These are phyloP conservation scores for Dicyrtoma fusca DNA, from an alignment of 2,888 invertebrate genomes.

Conservation along the genomic window DNA sequence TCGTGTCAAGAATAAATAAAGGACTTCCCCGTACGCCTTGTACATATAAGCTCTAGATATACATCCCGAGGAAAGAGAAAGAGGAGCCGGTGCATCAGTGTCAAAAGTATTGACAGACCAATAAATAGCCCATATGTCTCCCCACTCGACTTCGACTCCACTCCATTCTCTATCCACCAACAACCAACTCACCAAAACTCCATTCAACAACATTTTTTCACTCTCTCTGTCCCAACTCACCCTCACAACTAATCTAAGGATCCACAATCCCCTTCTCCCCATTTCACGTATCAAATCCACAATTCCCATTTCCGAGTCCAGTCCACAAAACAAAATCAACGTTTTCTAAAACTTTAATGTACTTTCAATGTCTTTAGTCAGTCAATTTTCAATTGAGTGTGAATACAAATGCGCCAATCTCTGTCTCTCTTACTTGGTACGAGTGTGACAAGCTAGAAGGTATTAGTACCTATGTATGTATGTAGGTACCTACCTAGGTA, in stretches of 20 bases:
- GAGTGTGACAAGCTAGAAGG: too few species aligned
- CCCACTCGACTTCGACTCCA: background rate
- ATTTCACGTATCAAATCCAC: background rate
- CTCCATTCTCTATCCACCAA: conserved; percentile 3
- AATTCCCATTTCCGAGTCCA: background rate
- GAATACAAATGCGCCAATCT: too few species aligned
- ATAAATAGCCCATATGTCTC: conserved; percentile 48
- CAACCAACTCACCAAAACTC: background rate
- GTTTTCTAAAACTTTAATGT: too few species aligned
- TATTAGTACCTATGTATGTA: too few species aligned
- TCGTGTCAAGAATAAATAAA: conserved; percentile 24
- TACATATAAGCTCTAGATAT: background rate
- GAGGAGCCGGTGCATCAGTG: conserved; percentile 53
- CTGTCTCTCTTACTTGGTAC: too few species aligned
- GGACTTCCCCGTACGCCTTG: background rate
- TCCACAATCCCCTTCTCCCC: too few species aligned
- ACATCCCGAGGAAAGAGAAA: conserved; percentile 16
- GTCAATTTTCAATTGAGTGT: background rate
- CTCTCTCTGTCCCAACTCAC: too few species aligned
- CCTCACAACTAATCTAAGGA: too few species aligned
- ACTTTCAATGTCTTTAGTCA: conserved; percentile 2
- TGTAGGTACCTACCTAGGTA: too few species aligned
- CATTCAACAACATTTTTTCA: too few species aligned
- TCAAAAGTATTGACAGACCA: conserved; percentile 53
- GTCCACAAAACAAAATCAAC: background rate